Evolutionary conservation across 1,140 invertebrate species (phyloP).

Genomic region (Whitmania pigra): DNA sequence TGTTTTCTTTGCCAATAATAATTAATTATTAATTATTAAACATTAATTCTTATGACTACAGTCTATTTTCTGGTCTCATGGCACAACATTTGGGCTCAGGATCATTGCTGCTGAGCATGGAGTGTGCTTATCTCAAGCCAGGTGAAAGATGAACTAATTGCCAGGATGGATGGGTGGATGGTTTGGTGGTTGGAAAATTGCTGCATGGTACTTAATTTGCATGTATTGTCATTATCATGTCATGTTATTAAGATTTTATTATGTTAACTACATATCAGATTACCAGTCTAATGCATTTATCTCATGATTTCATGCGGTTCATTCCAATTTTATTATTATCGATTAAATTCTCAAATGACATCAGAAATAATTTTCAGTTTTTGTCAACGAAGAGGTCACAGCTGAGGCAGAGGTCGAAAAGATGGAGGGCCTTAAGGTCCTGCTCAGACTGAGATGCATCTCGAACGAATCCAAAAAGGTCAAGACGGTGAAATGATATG

Average conservation of each 20-base stretch:
- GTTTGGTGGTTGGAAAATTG: too few relatives aligned
- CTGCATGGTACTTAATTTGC: too few relatives aligned
- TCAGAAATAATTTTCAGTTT: background rate
- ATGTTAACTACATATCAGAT: too few relatives aligned
- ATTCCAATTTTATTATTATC: too few relatives aligned
- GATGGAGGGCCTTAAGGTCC: background rate
- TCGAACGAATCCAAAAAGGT: background rate
- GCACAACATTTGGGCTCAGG: background rate
- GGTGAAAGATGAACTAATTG: background rate
- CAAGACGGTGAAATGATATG: background rate
- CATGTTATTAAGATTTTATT: too few relatives aligned
- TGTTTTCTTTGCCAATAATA: background rate
- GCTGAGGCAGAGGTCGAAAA: background rate
- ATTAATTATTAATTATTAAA: too few relatives aligned
- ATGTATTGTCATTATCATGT: too few relatives aligned
- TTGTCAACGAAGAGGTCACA: background rate
- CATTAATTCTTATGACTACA: background rate
- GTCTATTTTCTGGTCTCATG: conserved; percentile 4
- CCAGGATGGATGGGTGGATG: too few relatives aligned
- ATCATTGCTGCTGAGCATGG: background rate
- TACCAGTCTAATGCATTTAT: too few relatives aligned
- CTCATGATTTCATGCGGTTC: too few relatives aligned
- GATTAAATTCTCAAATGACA: too few relatives aligned
- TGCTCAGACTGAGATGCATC: background rate
- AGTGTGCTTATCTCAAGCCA: conserved; percentile 3